phyloP scores from a whole-genome alignment of 2,797 vertebrate species.

The Gymnothorax javanicus region DNA sequence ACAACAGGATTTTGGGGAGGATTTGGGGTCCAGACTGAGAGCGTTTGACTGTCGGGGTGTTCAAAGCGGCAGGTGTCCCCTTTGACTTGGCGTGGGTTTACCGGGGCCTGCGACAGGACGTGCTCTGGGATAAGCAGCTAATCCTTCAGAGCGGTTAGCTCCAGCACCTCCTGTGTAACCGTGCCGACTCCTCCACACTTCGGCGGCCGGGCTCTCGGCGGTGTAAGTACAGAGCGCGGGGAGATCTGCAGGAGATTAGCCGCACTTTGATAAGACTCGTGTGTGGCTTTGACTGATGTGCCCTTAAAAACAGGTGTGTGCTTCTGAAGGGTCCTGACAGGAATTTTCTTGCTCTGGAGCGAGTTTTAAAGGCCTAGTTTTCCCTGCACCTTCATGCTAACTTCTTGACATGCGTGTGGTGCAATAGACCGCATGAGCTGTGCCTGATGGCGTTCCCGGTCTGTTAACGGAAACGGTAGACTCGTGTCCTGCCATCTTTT shows the following conservation, averaged over 20 bases:
- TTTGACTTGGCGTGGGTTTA: conserved; percentile 30
- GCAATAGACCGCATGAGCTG: neutral
- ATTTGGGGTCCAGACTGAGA: conserved; percentile 39
- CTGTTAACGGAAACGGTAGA: neutral
- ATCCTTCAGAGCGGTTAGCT: conserved; percentile 33
- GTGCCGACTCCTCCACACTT: neutral
- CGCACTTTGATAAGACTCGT: neutral
- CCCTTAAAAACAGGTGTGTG: neutral
- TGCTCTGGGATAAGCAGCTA: conserved; percentile 31
- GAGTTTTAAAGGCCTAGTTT: neutral
- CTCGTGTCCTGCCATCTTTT: too few relatives aligned
- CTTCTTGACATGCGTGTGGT: neutral
- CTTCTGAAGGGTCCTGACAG: neutral
- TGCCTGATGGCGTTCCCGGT: neutral
- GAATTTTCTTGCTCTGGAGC: neutral
- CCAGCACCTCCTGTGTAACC: neutral
- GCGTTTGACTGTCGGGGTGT: conserved; percentile 43
- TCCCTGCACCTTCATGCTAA: neutral
- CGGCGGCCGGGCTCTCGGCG: neutral
- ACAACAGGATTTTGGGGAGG: conserved; percentile 29
- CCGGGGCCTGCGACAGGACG: conserved; percentile 16
- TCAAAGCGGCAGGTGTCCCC: conserved; percentile 47
- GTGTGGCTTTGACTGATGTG: neutral
- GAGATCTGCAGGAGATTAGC: neutral
- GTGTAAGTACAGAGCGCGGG: neutral